phyloP scores from a whole-genome alignment of 2,888 invertebrate genomes.

The Tenodera sinensis region DNA sequence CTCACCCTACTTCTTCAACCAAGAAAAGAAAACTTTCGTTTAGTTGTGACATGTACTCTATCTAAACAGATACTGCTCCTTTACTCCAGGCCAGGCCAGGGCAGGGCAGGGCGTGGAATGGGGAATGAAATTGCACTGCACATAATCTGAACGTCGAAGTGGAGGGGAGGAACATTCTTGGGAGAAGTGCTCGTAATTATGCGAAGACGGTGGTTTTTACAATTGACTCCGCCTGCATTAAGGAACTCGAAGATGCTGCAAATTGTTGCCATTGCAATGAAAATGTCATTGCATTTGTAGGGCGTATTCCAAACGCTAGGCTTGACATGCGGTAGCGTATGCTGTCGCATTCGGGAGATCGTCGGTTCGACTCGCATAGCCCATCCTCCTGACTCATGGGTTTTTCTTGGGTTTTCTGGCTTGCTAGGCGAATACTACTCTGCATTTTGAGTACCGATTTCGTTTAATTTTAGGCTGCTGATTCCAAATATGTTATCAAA shows the following conservation, averaged over 20 bases:
- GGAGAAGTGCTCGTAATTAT: not conserved
- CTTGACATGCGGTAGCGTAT: too few relatives aligned
- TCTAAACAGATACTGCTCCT: not conserved
- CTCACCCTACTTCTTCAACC: not conserved
- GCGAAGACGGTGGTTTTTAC: not conserved
- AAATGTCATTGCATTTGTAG: not conserved
- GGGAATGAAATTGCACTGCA: slow-evolving; percentile 2
- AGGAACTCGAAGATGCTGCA: not conserved
- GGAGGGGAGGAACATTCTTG: not conserved
- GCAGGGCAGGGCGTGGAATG: not conserved
- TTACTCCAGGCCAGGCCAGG: not conserved
- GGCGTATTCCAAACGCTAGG: too few relatives aligned
- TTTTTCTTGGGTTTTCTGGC: too few relatives aligned
- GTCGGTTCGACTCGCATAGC: too few relatives aligned
- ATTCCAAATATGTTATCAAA: too few relatives aligned
- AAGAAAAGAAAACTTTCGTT: slow-evolving; percentile 9
- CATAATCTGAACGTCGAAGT: not conserved
- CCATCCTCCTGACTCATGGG: too few relatives aligned
- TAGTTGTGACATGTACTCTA: slow-evolving; percentile 10
- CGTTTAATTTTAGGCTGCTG: too few relatives aligned
- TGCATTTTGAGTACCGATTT: too few relatives aligned
- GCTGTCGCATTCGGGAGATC: too few relatives aligned
- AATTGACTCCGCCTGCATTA: not conserved
- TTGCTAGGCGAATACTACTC: too few relatives aligned
- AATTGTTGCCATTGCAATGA: not conserved